Conservation (phyloP, 2,888 invertebrate genomes). For the Melanophora roralis region DNA sequence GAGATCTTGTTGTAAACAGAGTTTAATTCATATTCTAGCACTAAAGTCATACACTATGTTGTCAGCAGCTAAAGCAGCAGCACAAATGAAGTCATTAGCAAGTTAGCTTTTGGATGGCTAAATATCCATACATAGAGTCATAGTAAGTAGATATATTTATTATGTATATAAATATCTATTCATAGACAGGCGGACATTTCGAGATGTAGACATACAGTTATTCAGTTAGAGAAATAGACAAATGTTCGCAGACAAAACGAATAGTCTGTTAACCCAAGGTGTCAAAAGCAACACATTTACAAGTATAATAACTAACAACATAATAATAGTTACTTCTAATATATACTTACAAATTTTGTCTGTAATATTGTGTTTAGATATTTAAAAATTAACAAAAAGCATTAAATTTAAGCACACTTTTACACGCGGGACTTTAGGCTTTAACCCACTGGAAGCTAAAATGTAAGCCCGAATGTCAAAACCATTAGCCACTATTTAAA, state of each 20-base stretch:
- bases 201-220: slow-evolving; percentile 18
- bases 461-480: too few relatives aligned
- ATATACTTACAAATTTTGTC: slow-evolving; percentile 23
- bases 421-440: not conserved
- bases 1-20: slow-evolving; percentile 28
- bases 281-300: slow-evolving; percentile 60
- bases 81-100: slow-evolving; percentile 57
- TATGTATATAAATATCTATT: slow-evolving; percentile 4
- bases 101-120: slow-evolving; percentile 36
- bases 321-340: slow-evolving; percentile 40
- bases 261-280: slow-evolving; percentile 56
- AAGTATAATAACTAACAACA: slow-evolving; percentile 59
- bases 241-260: slow-evolving; percentile 39
- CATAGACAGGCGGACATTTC: slow-evolving; percentile 31
- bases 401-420: slow-evolving; percentile 31
- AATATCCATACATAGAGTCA: slow-evolving; percentile 37
- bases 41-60: slow-evolving; percentile 15
- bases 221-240: slow-evolving; percentile 37
- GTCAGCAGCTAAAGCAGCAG: slow-evolving; percentile 22
- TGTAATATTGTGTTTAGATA: slow-evolving; percentile 18
- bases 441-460: slow-evolving; percentile 7
- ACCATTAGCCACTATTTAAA: too few relatives aligned
- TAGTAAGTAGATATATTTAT: slow-evolving; percentile 8
- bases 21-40: slow-evolving; percentile 43
- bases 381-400: slow-evolving; percentile 29